Conservation (phyloP, 2,888 invertebrate species). For the Petrophora chlorosata region DNA sequence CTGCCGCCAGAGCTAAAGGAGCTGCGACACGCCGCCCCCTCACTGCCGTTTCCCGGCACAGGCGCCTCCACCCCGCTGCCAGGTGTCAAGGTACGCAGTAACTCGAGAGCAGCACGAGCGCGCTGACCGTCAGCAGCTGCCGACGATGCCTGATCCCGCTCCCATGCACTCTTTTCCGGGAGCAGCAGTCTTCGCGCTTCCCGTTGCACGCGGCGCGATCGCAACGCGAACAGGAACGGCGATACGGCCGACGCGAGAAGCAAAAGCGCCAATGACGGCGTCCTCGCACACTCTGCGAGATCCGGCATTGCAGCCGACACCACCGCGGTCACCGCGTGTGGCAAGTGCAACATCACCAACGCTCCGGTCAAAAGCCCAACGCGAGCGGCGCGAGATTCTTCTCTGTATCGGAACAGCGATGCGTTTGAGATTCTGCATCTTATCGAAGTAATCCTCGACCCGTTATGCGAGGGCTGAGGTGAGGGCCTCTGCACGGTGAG, state of each 20-base stretch:
- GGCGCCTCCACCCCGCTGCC: conserved; percentile 68
- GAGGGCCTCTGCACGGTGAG: conserved; percentile 62
- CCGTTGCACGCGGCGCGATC: conserved; percentile 86
- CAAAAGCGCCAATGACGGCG: conserved; percentile 81
- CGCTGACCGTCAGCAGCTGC: conserved; percentile 82
- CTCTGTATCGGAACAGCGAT: conserved; percentile 92
- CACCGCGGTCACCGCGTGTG: conserved; percentile 79
- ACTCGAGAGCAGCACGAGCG: conserved; percentile 71
- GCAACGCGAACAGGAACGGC: conserved; percentile 90
- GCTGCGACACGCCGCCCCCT: conserved; percentile 82
- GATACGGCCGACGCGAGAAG: conserved; percentile 86
- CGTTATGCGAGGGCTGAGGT: conserved; percentile 73
- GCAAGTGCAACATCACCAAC: conserved; percentile 89
- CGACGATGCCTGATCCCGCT: conserved; percentile 79
- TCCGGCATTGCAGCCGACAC: conserved; percentile 77
- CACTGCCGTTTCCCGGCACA: conserved; percentile 69
- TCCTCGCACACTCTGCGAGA: conserved; percentile 72
- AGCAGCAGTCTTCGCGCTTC: conserved; percentile 69
- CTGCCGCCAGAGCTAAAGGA: conserved; percentile 86
- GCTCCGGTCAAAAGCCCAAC: conserved; percentile 87
- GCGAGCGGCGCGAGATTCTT: conserved; percentile 94
- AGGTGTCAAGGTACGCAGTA: conserved; percentile 72
- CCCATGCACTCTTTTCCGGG: conserved; percentile 78
- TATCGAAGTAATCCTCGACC: conserved; percentile 88
- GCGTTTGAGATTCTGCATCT: conserved; percentile 93